Conservation (phyloP, 35 echinoderm and acorn worm genomes). For the Diadema setosum region DNA sequence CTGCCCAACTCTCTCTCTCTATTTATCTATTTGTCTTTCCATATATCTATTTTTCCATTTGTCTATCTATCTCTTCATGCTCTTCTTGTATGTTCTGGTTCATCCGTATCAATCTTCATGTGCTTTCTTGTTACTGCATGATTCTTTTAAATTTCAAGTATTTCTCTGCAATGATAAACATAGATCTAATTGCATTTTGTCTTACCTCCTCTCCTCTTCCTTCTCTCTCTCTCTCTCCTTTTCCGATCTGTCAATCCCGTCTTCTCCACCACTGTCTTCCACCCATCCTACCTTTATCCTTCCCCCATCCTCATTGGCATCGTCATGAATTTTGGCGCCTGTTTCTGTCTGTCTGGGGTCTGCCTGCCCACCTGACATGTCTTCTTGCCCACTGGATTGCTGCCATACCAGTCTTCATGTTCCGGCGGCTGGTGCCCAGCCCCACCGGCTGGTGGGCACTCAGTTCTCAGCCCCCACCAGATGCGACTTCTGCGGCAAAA, state of each 20-base stretch:
- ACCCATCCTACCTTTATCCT: neutral
- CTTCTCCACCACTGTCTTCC: neutral
- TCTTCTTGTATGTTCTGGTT: neutral
- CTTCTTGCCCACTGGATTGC: neutral
- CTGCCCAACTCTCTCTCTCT: neutral
- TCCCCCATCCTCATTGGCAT: no score
- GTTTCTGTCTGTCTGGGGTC: no score
- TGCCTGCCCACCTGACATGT: neutral
- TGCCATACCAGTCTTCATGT: neutral
- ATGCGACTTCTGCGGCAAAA: slow-evolving; percentile 96
- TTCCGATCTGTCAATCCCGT: neutral
- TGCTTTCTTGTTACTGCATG: no score
- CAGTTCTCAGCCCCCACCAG: slow-evolving; percentile 85
- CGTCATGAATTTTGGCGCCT: no score
- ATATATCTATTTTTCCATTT: neutral
- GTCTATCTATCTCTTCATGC: neutral
- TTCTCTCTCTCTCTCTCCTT: neutral
- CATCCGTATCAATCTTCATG: neutral
- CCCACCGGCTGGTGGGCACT: slow-evolving; percentile 81
- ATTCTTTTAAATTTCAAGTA: no score
- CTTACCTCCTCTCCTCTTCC: neutral
- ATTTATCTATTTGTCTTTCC: neutral
- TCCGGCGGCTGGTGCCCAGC: neutral
- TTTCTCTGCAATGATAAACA: no score
- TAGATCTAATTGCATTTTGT: neutral